Evolutionary conservation across 2,113 vertebrate genomes (phyloP), one percentile per base, ranked within the genome.

Genomic region (Grantiella picta): DNA sequence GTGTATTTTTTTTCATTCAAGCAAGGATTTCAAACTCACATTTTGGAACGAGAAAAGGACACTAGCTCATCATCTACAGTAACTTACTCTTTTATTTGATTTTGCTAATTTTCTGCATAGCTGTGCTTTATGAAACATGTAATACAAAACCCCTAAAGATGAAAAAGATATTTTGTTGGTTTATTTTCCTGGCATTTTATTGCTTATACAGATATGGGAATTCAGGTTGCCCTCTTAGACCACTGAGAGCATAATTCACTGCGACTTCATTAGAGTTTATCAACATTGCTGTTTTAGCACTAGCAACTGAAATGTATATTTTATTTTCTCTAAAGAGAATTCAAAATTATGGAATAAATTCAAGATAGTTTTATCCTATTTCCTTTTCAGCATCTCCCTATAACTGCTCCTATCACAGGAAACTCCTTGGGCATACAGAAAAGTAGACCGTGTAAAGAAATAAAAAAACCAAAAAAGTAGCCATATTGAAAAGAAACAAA

Each of bases 91-190:
- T 85, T 72, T 82, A 61, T 89, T 82, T 53, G 4, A 4, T 91
- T 89, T 90, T 86, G 38, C 73, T 77, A 77, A 80, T 92, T 83
- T 96, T 86, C 66, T 77, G n/a, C 33, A 72, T 69, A 82, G 35
- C 15, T 82, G 23, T 79, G 36, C 44, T 85, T 95, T 80, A 87
- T 73, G 70, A 87, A 91, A 91, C 20, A 60, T 21, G 18, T 28
- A 69, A 70, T 65, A 53, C 3, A 70, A 72, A 91, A 31, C 0
- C 16, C 33, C 7, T 72, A 54, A 65, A 64, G 25, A 60, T 31
- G 22, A 14, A 87, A 80, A 68, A 82, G 8, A 33, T 53, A 27
- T 56, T 95, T 82, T 50, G 2, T 57, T 65, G 13, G 10, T 73
- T 11, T 5, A 12, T 82, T 92, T 79, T 84, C 38, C 63, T 80